phyloP scores from a whole-genome alignment of 2,113 vertebrate species.

The Gymnorhina tibicen region DNA sequence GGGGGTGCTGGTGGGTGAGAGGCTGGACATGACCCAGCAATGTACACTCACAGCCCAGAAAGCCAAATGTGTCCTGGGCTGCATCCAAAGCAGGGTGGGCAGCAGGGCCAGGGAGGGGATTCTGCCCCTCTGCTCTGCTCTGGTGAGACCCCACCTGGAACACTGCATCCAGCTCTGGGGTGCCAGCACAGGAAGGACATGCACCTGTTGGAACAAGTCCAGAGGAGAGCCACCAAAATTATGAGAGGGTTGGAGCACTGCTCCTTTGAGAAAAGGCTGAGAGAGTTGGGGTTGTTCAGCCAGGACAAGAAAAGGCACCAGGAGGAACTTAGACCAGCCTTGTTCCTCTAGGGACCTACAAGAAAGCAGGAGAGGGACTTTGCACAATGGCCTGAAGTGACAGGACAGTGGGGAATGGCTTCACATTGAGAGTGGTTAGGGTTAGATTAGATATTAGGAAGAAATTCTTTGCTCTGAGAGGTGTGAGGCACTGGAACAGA shows the following conservation, averaged over 20 bases:
- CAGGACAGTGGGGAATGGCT: background rate
- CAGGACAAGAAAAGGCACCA: background rate
- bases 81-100: background rate
- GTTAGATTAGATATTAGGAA: background rate
- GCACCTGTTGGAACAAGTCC: fast-evolving
- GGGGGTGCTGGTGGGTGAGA: fast-evolving
- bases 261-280: background rate
- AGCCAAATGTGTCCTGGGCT: background rate
- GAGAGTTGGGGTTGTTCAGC: background rate
- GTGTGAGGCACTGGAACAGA: background rate
- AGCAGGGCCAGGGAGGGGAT: background rate
- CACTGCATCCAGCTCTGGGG: background rate
- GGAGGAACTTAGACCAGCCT: background rate
- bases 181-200: background rate
- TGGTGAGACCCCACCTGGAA: background rate
- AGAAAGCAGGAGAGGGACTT: background rate
- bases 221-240: fast-evolving
- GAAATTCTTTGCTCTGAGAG: background rate
- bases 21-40: background rate
- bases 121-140: background rate
- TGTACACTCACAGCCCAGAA: background rate
- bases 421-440: background rate
- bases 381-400: background rate
- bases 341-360: background rate
- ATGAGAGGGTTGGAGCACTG: fast-evolving